Conservation (phyloP, 2,113 vertebrate species). For the Penelope pileata region DNA sequence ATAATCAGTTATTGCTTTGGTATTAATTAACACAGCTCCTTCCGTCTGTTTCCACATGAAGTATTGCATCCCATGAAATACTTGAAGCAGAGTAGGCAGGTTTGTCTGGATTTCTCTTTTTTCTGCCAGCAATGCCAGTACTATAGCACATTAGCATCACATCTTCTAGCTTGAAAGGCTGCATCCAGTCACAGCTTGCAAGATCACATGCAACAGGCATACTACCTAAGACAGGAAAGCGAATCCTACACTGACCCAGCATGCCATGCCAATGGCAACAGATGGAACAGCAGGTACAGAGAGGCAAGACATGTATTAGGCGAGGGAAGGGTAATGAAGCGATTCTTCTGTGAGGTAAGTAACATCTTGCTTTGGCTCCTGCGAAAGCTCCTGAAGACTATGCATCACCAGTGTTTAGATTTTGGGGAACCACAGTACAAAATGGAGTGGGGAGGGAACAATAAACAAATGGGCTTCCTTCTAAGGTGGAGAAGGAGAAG, state of each 20-base stretch:
- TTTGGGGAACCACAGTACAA: background rate
- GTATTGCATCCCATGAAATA: background rate
- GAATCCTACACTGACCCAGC: background rate
- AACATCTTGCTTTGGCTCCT: background rate
- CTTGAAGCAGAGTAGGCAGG: background rate
- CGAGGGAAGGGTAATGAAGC: background rate
- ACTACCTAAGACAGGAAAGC: background rate
- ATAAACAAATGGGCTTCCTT: background rate
- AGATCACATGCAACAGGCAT: background rate
- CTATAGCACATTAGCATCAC: background rate
- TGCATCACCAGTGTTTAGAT: background rate
- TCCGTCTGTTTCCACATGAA: background rate
- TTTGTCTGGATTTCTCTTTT: background rate
- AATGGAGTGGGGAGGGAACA: fast-evolving
- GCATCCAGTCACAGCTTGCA: background rate
- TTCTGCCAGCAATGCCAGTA: background rate
- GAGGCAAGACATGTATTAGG: background rate
- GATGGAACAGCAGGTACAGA: background rate
- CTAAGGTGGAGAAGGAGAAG: background rate
- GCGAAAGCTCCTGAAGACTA: background rate
- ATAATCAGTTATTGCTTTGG: background rate
- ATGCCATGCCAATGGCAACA: background rate
- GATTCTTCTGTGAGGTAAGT: background rate
- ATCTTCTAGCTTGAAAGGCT: background rate
- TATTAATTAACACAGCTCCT: background rate